Evolutionary conservation across 2,888 invertebrate genomes (phyloP).

Genomic region (Chaetoderma sp.): DNA sequence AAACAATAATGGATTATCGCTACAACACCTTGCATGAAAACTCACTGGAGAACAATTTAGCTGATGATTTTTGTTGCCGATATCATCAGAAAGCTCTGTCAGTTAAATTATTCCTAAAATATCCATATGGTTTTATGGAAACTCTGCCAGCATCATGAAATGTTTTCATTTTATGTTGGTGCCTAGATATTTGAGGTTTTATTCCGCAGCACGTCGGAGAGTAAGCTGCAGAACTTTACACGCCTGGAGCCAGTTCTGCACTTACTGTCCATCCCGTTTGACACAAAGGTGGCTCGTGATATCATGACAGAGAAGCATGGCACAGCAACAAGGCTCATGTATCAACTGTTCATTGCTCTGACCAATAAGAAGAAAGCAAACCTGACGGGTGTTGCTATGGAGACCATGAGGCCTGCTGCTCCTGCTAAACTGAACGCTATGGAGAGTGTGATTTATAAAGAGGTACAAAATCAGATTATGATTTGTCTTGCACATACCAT

Average conservation of each 20-base stretch:
- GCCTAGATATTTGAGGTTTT: too few relatives aligned
- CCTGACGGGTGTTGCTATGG: conserved; percentile 68
- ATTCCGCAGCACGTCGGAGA: conserved; percentile 61
- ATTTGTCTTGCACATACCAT: too few relatives aligned
- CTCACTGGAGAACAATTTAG: too few relatives aligned
- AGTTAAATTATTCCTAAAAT: too few relatives aligned
- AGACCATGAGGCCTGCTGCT: conserved; percentile 68
- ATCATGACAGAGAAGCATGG: conserved; percentile 69
- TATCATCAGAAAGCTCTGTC: too few relatives aligned
- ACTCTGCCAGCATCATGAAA: too few relatives aligned
- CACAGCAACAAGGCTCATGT: conserved; percentile 66
- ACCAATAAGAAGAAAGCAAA: conserved; percentile 67
- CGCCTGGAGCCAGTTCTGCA: conserved; percentile 66
- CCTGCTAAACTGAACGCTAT: conserved; percentile 66
- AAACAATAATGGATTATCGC: too few relatives aligned
- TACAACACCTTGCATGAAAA: too few relatives aligned
- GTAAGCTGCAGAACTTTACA: conserved; percentile 69
- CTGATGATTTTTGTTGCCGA: too few relatives aligned
- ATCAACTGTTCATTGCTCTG: conserved; percentile 67
- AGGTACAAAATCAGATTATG: conserved; percentile 48
- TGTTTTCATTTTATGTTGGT: too few relatives aligned
- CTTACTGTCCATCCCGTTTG: conserved; percentile 67
- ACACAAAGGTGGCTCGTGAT: conserved; percentile 67
- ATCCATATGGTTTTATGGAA: too few relatives aligned
- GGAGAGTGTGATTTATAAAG: conserved; percentile 65